These are phyloP conservation scores for Lochmaea crataegi DNA, from an alignment of 2,888 invertebrate genomes.

Conservation along the genomic window DNA sequence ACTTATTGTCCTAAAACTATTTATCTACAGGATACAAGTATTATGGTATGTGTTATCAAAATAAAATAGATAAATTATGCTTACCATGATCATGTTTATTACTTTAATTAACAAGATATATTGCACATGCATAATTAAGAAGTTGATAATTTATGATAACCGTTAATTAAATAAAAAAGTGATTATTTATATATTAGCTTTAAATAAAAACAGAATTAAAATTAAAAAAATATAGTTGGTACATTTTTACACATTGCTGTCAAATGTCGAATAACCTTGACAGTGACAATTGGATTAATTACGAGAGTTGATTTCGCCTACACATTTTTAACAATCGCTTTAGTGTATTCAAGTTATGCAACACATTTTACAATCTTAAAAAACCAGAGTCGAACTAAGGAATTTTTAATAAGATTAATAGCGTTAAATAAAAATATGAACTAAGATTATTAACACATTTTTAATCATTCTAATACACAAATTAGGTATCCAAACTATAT, in stretches of 20 bases:
- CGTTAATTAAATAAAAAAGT: background rate
- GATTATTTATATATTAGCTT: background rate
- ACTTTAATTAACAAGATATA: background rate
- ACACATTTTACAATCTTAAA: background rate
- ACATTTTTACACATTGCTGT: background rate
- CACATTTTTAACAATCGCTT: background rate
- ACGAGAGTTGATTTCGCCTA: background rate
- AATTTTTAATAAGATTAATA: background rate
- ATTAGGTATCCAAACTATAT: too few relatives aligned
- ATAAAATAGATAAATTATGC: background rate
- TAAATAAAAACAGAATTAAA: background rate
- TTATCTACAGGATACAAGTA: conserved; percentile 12
- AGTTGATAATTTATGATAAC: background rate
- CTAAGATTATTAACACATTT: too few relatives aligned
- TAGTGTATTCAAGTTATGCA: background rate
- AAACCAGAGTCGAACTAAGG: background rate
- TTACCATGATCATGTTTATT: conserved; percentile 12
- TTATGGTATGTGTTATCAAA: conserved; percentile 10
- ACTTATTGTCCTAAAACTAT: background rate
- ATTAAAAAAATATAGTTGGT: background rate
- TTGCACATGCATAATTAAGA: conserved; percentile 4
- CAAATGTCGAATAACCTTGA: background rate
- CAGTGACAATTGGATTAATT: background rate
- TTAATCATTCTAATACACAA: too few relatives aligned
- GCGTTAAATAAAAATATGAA: too few relatives aligned